A percentile compares a stretch with the other conserved stretches of the same genome.
Conservation (phyloP, 2,888 invertebrate species). For the Agonopterix arenella region DNA sequence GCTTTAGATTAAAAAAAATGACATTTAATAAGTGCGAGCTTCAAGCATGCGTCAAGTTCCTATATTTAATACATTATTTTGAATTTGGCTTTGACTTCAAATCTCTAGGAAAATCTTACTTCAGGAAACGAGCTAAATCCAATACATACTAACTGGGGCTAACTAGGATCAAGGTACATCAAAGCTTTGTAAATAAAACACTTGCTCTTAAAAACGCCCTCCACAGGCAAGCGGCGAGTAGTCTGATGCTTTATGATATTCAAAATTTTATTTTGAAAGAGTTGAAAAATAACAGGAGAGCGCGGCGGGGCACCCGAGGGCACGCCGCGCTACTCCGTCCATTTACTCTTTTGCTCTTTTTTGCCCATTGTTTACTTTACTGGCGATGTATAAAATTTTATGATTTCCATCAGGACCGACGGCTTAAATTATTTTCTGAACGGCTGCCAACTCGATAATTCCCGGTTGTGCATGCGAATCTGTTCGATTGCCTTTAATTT, state of each 20-base stretch:
- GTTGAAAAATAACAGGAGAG: conserved; percentile 33
- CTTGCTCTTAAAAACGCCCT: no score
- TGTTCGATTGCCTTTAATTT: conserved; percentile 51
- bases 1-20: no score
- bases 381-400: conserved; percentile 63
- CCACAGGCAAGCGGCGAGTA: not conserved
- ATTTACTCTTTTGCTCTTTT: conserved; percentile 51
- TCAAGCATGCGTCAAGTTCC: no score
- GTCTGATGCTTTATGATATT: conserved; percentile 14
- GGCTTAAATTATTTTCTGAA: conserved; percentile 63
- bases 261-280: conserved; percentile 36
- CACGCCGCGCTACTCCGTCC: conserved; percentile 38
- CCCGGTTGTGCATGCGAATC: conserved; percentile 38
- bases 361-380: conserved; percentile 73
- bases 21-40: no score
- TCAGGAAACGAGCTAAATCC: no score
- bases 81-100: no score
- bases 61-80: no score
- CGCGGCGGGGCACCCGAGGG: conserved; percentile 42
- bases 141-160: no score
- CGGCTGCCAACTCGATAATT: conserved; percentile 65
- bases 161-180: no score
- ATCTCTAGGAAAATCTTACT: no score
- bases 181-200: no score
- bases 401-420: conserved; percentile 53